Conservation (phyloP, 2,888 invertebrate genomes). For the Drosophila atripex region DNA sequence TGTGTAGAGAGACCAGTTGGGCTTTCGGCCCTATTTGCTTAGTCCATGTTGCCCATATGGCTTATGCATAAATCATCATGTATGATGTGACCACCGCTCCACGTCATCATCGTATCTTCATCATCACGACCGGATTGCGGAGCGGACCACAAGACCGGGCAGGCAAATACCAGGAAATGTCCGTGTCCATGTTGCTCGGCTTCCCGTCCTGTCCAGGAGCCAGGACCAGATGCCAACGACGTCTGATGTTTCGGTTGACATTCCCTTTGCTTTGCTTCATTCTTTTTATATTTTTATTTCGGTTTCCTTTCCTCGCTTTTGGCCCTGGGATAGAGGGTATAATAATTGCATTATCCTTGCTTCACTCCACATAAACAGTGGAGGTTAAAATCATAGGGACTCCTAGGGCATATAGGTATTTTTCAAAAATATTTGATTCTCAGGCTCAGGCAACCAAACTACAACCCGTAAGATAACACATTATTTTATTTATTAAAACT, state of each 20-base stretch:
- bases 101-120: constrained; percentile 40
- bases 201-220: constrained; percentile 13
- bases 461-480: too few species aligned
- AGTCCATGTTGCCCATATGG: constrained; percentile 48
- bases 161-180: constrained; percentile 40
- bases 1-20: constrained; percentile 7
- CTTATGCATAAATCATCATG: constrained; percentile 66
- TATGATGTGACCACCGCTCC: constrained; percentile 39
- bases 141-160: constrained; percentile 22
- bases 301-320: constrained; percentile 24
- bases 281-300: constrained; percentile 18
- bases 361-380: neutral
- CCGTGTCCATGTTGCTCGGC: constrained; percentile 29
- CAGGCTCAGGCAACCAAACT: too few species aligned
- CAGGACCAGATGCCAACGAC: constrained; percentile 43
- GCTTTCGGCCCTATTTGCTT: constrained; percentile 37
- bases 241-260: constrained; percentile 54
- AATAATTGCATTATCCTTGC: constrained; percentile 42
- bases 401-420: neutral
- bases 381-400: neutral
- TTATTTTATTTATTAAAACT: too few species aligned
- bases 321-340: constrained; percentile 5
- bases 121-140: constrained; percentile 10
- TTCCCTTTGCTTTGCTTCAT: constrained; percentile 34
- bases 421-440: neutral